Base-by-base conservation (phyloP, 2,113 vertebrate species). In the Tretioscincus oriximinensis region DNA sequence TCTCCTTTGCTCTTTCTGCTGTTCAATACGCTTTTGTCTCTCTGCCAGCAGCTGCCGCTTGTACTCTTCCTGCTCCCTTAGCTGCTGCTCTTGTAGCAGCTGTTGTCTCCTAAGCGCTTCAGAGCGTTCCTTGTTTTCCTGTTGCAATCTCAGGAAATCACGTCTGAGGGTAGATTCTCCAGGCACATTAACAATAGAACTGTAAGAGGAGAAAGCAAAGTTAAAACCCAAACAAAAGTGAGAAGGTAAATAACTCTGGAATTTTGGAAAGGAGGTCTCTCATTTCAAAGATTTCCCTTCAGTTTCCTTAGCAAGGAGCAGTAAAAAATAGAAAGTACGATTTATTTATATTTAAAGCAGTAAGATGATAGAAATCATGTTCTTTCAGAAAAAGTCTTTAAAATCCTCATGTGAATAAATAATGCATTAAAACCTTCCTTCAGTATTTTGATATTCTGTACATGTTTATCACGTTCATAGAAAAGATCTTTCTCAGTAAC, bases 111-210 rank as follows among this genome's bases (percentile, higher is more conserved):
- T 95, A 92, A 99, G 95, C 7, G 98, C 98, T 93, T 99, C 98
- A 0, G 98, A 98, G 7, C 98, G 96, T 86, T 99, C 98, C 97
- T 99, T 99, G 94, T 99, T 99, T 95, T 99, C 98, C 95, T 99
- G 98, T 93, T 99, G 98, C 81, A 99, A 94, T 2, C 98, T 96
- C 92, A 99, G 95, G 93, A 99, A 99, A 95, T 99, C 98, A 35
- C 98, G 95, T 20, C 98, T 96, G 81, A 99, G 92, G 0, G 98
- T 99, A 0, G 98, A 99, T 94, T 99, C 98, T 5, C 98, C 98
- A 41, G 98, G 98, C 83, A 99, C 97, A 31, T 99, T 99, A 84
- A 99, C 98, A 70, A 99, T 99, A 82, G 98, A 99, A 91, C 98
- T 99, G 82, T 68, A 85, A 74, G 51, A 69, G 65, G 78, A 81